A percentile compares a stretch with the other conserved stretches of the same genome.
Evolutionary conservation across 1,140 invertebrate genomes (phyloP).

Genomic region (Helicoverpa zea): DNA sequence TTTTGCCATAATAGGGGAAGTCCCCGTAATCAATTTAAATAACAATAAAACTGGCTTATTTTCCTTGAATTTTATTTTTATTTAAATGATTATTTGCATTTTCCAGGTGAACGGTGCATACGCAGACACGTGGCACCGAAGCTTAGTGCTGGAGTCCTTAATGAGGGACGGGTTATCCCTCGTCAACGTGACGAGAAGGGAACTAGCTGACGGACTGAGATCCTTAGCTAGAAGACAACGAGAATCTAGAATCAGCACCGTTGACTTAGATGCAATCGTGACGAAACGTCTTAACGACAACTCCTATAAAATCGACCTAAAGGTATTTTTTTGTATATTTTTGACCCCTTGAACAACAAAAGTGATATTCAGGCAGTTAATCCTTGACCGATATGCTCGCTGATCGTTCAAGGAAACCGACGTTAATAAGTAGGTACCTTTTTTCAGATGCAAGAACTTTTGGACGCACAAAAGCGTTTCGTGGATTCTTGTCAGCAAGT

Average conservation of each 20-base stretch:
- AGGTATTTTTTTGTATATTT: constrained; percentile 62
- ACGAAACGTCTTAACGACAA: constrained; percentile 72
- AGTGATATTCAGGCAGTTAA: not conserved
- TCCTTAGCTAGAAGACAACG: constrained; percentile 79
- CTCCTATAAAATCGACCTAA: constrained; percentile 74
- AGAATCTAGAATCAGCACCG: constrained; percentile 69
- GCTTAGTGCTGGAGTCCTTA: constrained; percentile 81
- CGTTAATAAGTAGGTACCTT: not conserved
- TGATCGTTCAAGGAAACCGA: constrained; percentile 1
- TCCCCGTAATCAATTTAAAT: not conserved
- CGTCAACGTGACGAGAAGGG: constrained; percentile 86
- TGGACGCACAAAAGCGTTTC: constrained; percentile 88
- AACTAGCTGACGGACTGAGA: constrained; percentile 87
- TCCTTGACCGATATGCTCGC: constrained; percentile 29
- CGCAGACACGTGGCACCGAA: constrained; percentile 87
- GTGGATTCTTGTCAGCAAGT: constrained; percentile 88
- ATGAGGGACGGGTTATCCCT: constrained; percentile 84
- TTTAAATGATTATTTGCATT: constrained; percentile 14
- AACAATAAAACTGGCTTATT: not conserved
- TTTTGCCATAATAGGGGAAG: not conserved
- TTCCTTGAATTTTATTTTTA: not conserved
- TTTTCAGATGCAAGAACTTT: constrained; percentile 85
- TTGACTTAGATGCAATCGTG: constrained; percentile 71
- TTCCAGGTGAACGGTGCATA: constrained; percentile 87
- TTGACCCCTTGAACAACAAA: not conserved